These are phyloP conservation scores for Chromoteleia sp. DNA, from an alignment of 2,888 invertebrate genomes.

Conservation along the genomic window DNA sequence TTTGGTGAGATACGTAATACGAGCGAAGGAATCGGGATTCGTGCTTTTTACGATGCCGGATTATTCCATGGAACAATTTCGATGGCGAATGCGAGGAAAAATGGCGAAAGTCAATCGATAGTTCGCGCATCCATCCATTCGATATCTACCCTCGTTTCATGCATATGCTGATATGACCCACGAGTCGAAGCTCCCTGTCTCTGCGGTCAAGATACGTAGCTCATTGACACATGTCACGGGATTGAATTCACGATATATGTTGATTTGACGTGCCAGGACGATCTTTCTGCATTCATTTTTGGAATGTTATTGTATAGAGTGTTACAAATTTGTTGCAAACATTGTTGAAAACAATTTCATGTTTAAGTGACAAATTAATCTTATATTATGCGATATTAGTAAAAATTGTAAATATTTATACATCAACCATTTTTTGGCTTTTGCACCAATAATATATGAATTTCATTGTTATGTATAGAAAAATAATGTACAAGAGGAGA, in stretches of 20 bases:
- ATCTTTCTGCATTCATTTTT: constrained; percentile 42
- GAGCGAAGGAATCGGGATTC: constrained; percentile 22
- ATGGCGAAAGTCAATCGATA: constrained; percentile 78
- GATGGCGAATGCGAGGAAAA: constrained; percentile 62
- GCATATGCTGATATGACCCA: constrained; percentile 80
- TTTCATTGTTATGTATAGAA: too few relatives aligned
- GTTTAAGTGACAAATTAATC: too few relatives aligned
- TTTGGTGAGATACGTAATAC: constrained; percentile 4
- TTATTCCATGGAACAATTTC: constrained; percentile 56
- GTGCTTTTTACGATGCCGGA: constrained; percentile 61
- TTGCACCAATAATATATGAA: too few relatives aligned
- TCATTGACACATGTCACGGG: constrained; percentile 73
- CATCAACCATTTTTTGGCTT: too few relatives aligned
- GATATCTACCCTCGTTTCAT: constrained; percentile 79
- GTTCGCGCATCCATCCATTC: constrained; percentile 72
- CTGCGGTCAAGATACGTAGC: constrained; percentile 69
- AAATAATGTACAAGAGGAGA: too few relatives aligned
- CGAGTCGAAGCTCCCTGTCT: constrained; percentile 65
- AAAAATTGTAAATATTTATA: too few relatives aligned
- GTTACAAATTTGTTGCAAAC: constrained; percentile 1
- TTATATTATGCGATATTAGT: too few relatives aligned
- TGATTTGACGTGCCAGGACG: constrained; percentile 46
- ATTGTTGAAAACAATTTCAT: background rate
- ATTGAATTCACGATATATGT: constrained; percentile 77
- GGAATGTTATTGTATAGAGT: constrained; percentile 5